These are phyloP conservation scores for Bombus difficillimus DNA, from an alignment of 1,140 invertebrate genomes.

Conservation along the genomic window DNA sequence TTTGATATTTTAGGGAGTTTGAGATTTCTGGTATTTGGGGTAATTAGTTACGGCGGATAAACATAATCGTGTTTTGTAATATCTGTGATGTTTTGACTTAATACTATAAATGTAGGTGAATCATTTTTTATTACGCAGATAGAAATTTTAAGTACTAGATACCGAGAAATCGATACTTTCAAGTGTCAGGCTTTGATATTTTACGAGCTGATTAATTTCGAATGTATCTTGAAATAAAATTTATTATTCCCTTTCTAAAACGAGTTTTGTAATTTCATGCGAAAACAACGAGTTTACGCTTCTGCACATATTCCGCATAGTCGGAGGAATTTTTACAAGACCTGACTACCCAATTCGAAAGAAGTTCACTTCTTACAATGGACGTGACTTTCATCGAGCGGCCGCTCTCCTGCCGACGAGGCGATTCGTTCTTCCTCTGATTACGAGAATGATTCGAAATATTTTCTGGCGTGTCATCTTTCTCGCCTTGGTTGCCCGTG, in stretches of 20 bases:
- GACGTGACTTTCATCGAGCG: not conserved
- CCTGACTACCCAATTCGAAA: not conserved
- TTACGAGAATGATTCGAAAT: constrained; percentile 25
- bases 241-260: not conserved
- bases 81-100: too few relatives aligned
- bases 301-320: not conserved
- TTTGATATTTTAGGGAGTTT: too few relatives aligned
- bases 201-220: not conserved
- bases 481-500: not conserved
- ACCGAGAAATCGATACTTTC: too few relatives aligned
- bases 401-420: not conserved
- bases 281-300: not conserved
- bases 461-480: constrained; percentile 10
- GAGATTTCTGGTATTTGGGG: too few relatives aligned
- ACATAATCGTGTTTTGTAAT: too few relatives aligned
- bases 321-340: not conserved
- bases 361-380: not conserved
- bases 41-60: too few relatives aligned
- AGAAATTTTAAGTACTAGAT: too few relatives aligned
- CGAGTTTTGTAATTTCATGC: not conserved
- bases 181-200: not conserved
- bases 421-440: not conserved
- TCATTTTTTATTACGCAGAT: too few relatives aligned
- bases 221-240: not conserved
- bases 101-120: too few relatives aligned